Conservation (phyloP, 2,113 vertebrate genomes). For the Hemicordylus capensis region DNA sequence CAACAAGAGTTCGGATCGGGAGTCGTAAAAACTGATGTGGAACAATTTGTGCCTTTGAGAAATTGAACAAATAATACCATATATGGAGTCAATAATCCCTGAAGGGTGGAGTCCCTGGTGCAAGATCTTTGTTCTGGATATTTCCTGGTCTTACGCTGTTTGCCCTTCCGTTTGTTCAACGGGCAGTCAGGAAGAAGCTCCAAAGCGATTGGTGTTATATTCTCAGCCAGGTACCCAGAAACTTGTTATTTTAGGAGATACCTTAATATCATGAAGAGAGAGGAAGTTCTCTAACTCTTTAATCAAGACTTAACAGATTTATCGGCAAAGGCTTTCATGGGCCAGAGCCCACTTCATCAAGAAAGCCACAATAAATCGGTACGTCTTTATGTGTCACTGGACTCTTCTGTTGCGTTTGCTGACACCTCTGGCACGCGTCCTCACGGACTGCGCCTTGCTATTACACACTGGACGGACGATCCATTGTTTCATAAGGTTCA, state of each 20-base stretch:
- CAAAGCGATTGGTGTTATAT: neutral
- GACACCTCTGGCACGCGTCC: neutral
- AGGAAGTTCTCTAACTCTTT: too few relatives aligned
- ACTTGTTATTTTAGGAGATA: neutral
- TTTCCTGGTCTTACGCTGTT: neutral
- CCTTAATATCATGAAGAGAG: neutral
- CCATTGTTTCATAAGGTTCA: neutral
- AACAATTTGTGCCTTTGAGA: neutral
- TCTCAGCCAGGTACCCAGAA: neutral
- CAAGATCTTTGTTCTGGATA: neutral
- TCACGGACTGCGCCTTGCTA: neutral
- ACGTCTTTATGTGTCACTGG: neutral
- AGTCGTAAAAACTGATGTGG: neutral
- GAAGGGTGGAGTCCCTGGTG: neutral
- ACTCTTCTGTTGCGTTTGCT: neutral
- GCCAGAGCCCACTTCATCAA: neutral
- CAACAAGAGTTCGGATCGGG: neutral
- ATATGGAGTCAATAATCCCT: neutral
- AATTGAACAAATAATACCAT: neutral
- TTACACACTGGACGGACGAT: too few relatives aligned
- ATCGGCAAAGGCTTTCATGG: neutral
- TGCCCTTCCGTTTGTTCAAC: neutral
- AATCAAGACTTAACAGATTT: neutral
- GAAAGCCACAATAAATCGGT: neutral
- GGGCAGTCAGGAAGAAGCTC: neutral